Percentiles rank a stretch among this genome's conserved stretches.
Conservation (phyloP, 2,113 vertebrate genomes). For the Trochalopteron elliotii region DNA sequence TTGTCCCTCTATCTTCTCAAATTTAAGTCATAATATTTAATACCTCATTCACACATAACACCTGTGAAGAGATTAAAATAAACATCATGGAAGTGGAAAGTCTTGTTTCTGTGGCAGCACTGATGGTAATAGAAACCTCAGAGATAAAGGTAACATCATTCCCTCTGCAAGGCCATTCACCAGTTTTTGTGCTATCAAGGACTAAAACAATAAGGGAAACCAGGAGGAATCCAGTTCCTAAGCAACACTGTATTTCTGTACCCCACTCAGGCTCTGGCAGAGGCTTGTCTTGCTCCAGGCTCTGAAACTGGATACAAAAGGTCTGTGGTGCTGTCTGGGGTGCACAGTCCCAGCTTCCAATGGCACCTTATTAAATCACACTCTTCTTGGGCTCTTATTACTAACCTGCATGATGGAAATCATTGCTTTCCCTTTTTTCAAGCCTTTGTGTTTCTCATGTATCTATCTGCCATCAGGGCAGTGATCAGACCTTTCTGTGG, state of each 20-base stretch:
- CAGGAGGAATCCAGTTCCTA: constrained; percentile 22
- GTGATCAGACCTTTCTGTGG: neutral
- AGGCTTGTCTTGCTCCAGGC: neutral
- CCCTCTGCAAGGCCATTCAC: neutral
- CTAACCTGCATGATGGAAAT: neutral
- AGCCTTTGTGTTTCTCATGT: neutral
- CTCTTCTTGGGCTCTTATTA: neutral
- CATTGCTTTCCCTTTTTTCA: neutral
- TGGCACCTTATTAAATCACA: neutral
- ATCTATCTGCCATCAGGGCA: neutral
- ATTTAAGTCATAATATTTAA: neutral
- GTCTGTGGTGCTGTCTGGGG: neutral
- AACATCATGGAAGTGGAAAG: neutral
- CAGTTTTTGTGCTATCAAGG: neutral
- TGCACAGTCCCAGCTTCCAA: neutral
- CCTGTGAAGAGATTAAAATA: neutral
- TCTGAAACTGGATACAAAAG: neutral
- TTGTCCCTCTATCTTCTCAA: neutral
- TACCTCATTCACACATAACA: neutral
- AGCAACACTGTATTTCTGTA: neutral
- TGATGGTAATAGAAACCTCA: neutral
- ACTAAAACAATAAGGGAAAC: neutral
- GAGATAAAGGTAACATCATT: neutral
- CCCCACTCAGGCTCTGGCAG: neutral
- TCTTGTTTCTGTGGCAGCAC: neutral